Evolutionary conservation across 2,888 invertebrate species (phyloP), one percentile per base, ranked within the genome.

Genomic region (Trissoscelio sp.): DNA sequence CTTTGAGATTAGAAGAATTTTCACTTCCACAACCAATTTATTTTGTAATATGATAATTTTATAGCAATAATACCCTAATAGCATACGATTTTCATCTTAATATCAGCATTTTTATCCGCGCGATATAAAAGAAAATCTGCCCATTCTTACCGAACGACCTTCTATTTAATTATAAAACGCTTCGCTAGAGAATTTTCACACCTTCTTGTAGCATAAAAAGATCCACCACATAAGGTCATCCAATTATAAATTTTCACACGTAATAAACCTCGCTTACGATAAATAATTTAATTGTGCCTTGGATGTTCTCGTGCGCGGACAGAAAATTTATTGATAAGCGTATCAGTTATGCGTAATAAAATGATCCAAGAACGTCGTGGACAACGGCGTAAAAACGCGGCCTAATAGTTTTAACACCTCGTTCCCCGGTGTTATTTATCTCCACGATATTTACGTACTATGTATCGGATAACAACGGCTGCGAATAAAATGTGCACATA

Each of bases 381-480:
- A 20, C 9, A 51, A 31, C 6, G 57, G 28, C 9, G 42, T 37
- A 62, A 77, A 77, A 75, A 44, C 28, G 34, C 20, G 34, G 14
- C 11, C 60, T 72, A 72, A 72, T 72, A 60, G 70, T 48, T 72
- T 72, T 48, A 72, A 51, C 70, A 72, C 70, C 48, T 51, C 70
- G 14, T 60, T 48, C 34, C 28, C 0, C 28, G 31, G 37, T 18
- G 39, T 60, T 60, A 58, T 58, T 72, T 60, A 53, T 67, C 28
- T 7, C 14, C 31, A 31, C 14, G 55, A 46, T 46, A 58, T 75
- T 72, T 66, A 51, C 78, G 64, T 72, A 77, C 78, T 62, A 39
- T 72, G 78, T 72, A 44, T 62, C 69, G 46, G 7, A 28, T 24
- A 55, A 62, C 67, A 58, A 67, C 77, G 28, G 3, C 6, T 37